These are phyloP conservation scores for Gephyroberyx darwinii DNA, from an alignment of 2,797 vertebrate genomes.

Conservation along the genomic window DNA sequence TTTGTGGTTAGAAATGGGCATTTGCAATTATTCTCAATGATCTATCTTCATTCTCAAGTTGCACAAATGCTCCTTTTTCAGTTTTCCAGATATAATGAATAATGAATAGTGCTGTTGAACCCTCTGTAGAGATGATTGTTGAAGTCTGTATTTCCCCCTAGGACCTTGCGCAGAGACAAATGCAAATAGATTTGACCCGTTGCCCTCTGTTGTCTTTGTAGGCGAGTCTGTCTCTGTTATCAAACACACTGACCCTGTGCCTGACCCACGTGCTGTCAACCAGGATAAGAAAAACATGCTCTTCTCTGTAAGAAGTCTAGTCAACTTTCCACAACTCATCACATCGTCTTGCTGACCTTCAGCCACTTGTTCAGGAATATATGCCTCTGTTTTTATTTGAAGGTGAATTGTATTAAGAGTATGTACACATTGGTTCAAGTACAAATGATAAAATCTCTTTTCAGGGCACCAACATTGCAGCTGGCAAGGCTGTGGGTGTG, in stretches of 20 bases:
- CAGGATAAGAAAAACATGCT: slow-evolving; percentile 99
- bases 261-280: slow-evolving; percentile 97
- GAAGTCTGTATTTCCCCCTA: not conserved
- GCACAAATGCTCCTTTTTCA: not conserved
- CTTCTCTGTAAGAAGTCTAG: slow-evolving; percentile 90
- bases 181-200: slow-evolving; percentile 14
- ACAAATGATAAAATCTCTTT: not conserved
- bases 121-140: slow-evolving; percentile 5
- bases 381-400: not conserved
- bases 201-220: slow-evolving; percentile 57
- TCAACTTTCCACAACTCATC: not conserved
- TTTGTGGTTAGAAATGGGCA: not conserved
- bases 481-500: slow-evolving; percentile 95
- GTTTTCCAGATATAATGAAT: not conserved
- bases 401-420: not conserved
- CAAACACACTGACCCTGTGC: slow-evolving; percentile 98
- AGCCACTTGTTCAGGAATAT: slow-evolving; percentile 9
- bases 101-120: not conserved
- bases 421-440: not conserved
- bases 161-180: slow-evolving; percentile 9
- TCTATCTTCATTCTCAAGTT: not conserved
- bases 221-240: slow-evolving; percentile 98
- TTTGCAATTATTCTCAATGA: not conserved
- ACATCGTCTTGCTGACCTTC: slow-evolving; percentile 32
- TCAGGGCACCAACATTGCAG: slow-evolving; percentile 96